Base-by-base conservation (phyloP, 2,113 vertebrate genomes). In the Tragelaphus scriptus region DNA sequence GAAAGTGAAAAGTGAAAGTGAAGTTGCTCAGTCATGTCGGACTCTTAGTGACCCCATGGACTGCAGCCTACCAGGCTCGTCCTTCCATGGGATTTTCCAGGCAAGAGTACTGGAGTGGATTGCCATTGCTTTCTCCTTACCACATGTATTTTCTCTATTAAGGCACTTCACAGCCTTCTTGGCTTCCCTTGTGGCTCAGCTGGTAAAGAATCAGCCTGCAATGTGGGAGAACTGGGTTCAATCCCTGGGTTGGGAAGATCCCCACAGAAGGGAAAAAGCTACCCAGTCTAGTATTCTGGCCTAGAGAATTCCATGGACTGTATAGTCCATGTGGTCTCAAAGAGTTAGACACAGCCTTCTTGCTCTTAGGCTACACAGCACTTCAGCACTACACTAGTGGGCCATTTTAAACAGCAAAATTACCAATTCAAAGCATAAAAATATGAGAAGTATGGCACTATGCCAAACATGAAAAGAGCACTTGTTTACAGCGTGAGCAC, bases 321-420 rank as follows among this genome's bases (percentile, higher is more conserved):
- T 71, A 71, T 12, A 40, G n/a, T 40, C n/a, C 68, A 71, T 40
- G 19, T 0, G 0, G 10, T 40, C 10, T 0, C 68, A 40, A 71
- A 40, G n/a, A 71, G 68, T 71, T 5, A 0, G n/a, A 40, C 30
- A 51, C 19, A 63, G 71, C 19, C 30, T 90, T 63, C 26, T 56
- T n/a, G 12, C 56, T 6, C 21, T 71, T 80, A 86, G 6, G 13
- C 51, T 17, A 36, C 14, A 32, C 11, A 19, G 30, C 30, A 56
- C 53, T 23, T 75, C 19, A 90, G 25, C 25, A 47, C 30, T 65
- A n/a, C 5, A 21, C 5, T 23, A 26, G 49, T 6, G 55, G 14
- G 10, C 23, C 30, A 47, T 71, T 51, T 86, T 63, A 28, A 88
- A 71, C 2, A 80, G 36, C 77, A 56, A 94, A 89, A 25, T 51